Base-by-base conservation (phyloP, 2,113 vertebrate genomes). In the Morphnarchus princeps region DNA sequence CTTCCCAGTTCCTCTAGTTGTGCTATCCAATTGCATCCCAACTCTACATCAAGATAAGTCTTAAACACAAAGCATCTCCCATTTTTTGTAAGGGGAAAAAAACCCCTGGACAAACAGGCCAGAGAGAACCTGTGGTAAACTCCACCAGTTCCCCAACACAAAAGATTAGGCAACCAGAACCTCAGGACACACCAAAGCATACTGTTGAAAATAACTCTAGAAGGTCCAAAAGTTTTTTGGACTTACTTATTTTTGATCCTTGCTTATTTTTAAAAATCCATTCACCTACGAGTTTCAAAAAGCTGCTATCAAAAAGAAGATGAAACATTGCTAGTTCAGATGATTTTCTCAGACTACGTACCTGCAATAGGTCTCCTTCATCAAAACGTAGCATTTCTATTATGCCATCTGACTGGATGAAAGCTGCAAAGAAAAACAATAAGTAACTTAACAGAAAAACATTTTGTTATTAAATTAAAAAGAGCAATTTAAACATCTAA, bases 371-470 rank as follows among this genome's bases (percentile, higher is more conserved):
- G 88, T 99, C 98, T 98, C 99, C 99, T 95, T 99, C 99, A 89
- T 99, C 99, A 98, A 99, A 99, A 97, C 99, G 99, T 42, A 99
- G 98, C 95, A 99, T 99, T 98, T 99, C 99, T 98, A 99, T 99
- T 96, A 99, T 99, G 98, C 98, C 99, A 98, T 99, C 99, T 42
- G 99, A 99, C 96, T 99, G 99, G 96, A 99, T 99, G 98, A 99
- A 99, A 82, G 99, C 99, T 99, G 99, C 55, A 50, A 98, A 97
- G 82, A 54, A 97, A 98, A 82, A 94, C 26, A 97, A 74, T 2
- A 26, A 73, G 15, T 94, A 36, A 98, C 19, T 95, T 69, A 58
- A 67, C 3, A 73, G 66, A 59, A 90, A n/a, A 14, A 22, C 2
- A 76, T n/a, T 71, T 77, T 72, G 31, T 55, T 92, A 70, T 24